Base-by-base conservation (phyloP, 2,113 vertebrate genomes). In the Oplegnathus fasciatus region DNA sequence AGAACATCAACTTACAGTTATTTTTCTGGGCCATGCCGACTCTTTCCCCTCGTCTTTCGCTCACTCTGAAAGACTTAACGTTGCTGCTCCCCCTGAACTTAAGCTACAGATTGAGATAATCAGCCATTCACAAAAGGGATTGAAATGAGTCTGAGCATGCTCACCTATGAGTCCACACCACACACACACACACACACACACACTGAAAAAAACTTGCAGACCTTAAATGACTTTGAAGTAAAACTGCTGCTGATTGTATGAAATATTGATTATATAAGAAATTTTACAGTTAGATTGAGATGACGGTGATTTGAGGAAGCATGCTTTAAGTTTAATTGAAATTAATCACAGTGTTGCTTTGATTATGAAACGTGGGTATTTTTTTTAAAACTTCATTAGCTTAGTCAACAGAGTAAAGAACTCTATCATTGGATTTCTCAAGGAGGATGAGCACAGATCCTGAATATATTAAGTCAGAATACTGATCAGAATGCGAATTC, bases 11-110 rank as follows among this genome's bases (percentile, higher is more conserved):
- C 94, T 95, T 92, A 94, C 94, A 54, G 83, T 86, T 80, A 24
- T 78, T 88, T 90, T 92, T 94, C 75, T 89, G 88, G 72, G 88
- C 90, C 94, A 95, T 96, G 89, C 42, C 57, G 90, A 80, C 84
- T 73, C 61, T 64, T 30, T 89, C 48, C 44, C 57, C 24, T 86
- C 71, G 86, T 62, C 71, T 67, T 18, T 34, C 54, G 50, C 64
- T 91, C 70, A 54, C 68, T 85, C 62, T 91, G 75, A 87, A 76
- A 58, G 76, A 80, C 82, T 90, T 67, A 73, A 17, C 28, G 64
- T 79, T 22, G 82, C 30, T 22, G 87, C 74, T 82, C 61, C 48
- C 46, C 67, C 69, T 75, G 6, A 88, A 89, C 85, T 83, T 91
- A 78, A 90, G 84, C 90, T 66, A 74, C 82, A 82, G 89, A 90